Evolutionary conservation across 2,113 vertebrate species (phyloP).

Genomic region (Lathamus discolor): DNA sequence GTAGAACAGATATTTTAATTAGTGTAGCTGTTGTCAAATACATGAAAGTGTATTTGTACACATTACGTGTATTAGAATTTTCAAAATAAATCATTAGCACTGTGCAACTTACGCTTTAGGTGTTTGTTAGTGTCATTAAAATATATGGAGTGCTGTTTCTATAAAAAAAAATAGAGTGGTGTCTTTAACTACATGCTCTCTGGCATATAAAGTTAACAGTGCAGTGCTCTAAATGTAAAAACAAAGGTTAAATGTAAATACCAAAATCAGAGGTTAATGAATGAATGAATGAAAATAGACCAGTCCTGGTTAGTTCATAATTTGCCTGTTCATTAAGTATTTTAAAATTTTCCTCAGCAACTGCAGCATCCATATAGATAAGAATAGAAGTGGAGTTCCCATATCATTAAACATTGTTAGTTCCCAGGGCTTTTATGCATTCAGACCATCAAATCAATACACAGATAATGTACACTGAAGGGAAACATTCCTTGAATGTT

Average conservation of each 20-base stretch:
- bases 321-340: neutral
- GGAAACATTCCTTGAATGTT: constrained; percentile 18
- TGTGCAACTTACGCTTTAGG: neutral
- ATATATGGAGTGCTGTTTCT: neutral
- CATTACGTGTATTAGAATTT: neutral
- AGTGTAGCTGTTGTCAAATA: neutral
- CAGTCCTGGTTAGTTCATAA: neutral
- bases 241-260: neutral
- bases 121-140: neutral
- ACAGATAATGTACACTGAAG: constrained; percentile 25
- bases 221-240: neutral
- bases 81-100: neutral
- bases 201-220: neutral
- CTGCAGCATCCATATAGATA: neutral
- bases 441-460: constrained; percentile 42
- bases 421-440: neutral
- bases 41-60: neutral
- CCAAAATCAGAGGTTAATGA: neutral
- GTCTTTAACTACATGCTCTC: neutral
- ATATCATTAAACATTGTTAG: constrained; percentile 37
- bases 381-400: constrained; percentile 31
- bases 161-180: neutral
- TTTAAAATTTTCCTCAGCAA: constrained; percentile 22
- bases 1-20: neutral
- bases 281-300: constrained; percentile 5